phyloP scores from a whole-genome alignment of 1,140 invertebrate species.

The Gonioctena quinquepunctata region DNA sequence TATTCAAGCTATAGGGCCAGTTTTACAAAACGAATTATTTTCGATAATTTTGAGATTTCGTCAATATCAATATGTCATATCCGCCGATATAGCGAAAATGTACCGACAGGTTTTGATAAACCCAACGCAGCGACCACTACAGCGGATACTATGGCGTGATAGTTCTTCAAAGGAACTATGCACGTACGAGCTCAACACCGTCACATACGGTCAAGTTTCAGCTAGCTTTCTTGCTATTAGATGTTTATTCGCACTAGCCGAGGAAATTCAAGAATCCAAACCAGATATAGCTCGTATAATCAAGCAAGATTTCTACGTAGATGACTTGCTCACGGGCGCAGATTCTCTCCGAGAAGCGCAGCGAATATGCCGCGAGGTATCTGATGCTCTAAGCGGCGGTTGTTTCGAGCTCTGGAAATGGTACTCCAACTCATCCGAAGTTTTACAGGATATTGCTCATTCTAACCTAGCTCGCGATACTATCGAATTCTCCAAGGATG shows the following conservation, averaged over 20 bases:
- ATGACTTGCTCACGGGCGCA: conserved; percentile 40
- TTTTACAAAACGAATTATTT: conserved; percentile 38
- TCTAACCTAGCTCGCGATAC: neutral
- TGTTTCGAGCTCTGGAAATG: conserved; percentile 5
- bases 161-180: neutral
- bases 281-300: conserved; percentile 14
- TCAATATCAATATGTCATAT: conserved; percentile 45
- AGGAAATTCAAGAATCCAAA: neutral
- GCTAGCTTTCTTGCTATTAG: neutral
- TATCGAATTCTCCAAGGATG: neutral
- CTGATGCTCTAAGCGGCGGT: neutral
- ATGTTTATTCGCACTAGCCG: neutral
- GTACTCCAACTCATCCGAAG: neutral
- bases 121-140: neutral
- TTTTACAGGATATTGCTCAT: neutral
- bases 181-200: no score
- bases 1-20: conserved; percentile 35
- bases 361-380: neutral
- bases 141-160: neutral
- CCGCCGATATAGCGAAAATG: conserved; percentile 54
- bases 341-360: conserved; percentile 6
- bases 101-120: conserved; percentile 30
- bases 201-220: no score
- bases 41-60: conserved; percentile 54
- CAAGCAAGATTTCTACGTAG: conserved; percentile 44